Base-by-base conservation (phyloP, 2,113 vertebrate species). In the Osmerus eperlanus region DNA sequence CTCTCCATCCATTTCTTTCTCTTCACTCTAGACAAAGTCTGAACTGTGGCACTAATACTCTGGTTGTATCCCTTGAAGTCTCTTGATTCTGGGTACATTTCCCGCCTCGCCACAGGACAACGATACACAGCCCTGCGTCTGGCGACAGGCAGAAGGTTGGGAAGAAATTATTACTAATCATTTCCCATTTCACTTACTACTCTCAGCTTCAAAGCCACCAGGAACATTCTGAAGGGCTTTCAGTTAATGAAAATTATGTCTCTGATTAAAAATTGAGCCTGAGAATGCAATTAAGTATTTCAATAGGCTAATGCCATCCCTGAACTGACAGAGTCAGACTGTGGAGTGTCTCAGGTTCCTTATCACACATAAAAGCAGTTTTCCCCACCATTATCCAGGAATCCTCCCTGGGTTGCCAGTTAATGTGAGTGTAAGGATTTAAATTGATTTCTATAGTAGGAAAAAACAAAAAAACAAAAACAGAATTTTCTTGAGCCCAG, bases 211-310 rank as follows among this genome's bases (percentile, higher is more conserved):
- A 85, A 83, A 86, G 79, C 77, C 65, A 67, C 65, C 67, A 74
- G 76, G 80, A 85, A 83, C 41, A 79, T 74, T 65, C 71, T 68
- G 67, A 82, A 75, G 66, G 55, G 76, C 67, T 81, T 59, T 51
- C 3, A 71, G 65, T 84, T 87, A 87, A 91, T 89, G 88, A 81
- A 85, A 89, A 73, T 72, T 72, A 63, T 65, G 76, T 87, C 84
- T 82, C 84, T 82, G 79, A 90, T 88, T 85, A 79, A 77, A 83
- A 86, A 84, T 74, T 64, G 60, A 81, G 76, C 60, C 79, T 79
- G 68, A 72, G 75, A 83, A 87, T 64, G 73, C 75, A 82, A 80
- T 85, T 87, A 85, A 75, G 66, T 70, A 63, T 67, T 74, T 52
- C 78, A 83, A 81, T 68, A 0, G 19, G 23, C 54, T 73, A 70